phyloP scores from a whole-genome alignment of 2,888 invertebrate species.

The Aphrophora alni region DNA sequence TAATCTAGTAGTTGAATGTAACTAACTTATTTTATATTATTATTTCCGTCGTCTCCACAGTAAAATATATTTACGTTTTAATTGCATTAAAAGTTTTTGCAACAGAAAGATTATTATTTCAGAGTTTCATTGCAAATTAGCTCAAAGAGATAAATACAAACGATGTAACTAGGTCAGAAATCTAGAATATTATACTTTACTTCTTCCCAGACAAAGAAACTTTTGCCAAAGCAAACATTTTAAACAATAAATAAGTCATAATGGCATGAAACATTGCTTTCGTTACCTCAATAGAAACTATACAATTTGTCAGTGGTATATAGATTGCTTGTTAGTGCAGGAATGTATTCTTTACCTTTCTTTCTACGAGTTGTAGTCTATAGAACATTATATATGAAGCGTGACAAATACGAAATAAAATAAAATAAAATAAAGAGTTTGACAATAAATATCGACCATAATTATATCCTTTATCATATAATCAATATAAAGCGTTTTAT shows the following conservation, averaged over 20 bases:
- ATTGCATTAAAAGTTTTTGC: too few relatives aligned
- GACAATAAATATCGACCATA: too few relatives aligned
- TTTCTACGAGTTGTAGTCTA: too few relatives aligned
- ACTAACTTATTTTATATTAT: too few relatives aligned
- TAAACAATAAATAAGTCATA: neutral
- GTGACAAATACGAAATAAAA: too few relatives aligned
- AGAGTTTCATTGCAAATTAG: neutral
- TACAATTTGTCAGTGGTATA: neutral
- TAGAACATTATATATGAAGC: too few relatives aligned
- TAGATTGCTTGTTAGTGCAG: neutral
- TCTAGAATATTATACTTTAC: neutral
- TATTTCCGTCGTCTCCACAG: too few relatives aligned
- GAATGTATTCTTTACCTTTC: neutral
- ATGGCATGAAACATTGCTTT: neutral
- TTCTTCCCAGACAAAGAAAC: neutral
- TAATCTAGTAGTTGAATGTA: too few relatives aligned
- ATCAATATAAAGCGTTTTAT: too few relatives aligned
- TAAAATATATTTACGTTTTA: too few relatives aligned
- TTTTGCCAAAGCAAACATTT: neutral
- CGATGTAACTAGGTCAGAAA: neutral
- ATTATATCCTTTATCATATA: too few relatives aligned
- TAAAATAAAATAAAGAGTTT: too few relatives aligned
- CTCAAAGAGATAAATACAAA: neutral
- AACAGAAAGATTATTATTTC: neutral
- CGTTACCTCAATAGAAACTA: neutral